These are phyloP conservation scores for Potorous gilbertii DNA, from an alignment of 2,797 vertebrate species.

Conservation along the genomic window DNA sequence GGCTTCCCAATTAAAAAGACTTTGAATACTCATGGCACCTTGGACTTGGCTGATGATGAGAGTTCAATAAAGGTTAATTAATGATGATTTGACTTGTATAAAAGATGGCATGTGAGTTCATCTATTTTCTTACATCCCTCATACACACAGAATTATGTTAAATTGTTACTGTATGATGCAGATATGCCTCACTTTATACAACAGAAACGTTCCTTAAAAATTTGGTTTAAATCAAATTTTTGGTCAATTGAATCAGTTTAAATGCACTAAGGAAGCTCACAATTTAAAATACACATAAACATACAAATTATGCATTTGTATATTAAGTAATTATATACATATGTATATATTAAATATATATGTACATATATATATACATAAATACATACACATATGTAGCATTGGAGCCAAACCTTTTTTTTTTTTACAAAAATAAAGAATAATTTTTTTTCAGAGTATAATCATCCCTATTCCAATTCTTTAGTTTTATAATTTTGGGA, in stretches of 20 bases:
- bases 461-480: not conserved
- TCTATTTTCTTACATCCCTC: not conserved
- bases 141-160: not conserved
- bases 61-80: slow-evolving; percentile 16
- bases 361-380: not conserved
- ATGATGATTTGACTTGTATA: slow-evolving; percentile 9
- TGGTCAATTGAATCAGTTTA: not conserved
- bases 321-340: too few relatives aligned
- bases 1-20: not conserved
- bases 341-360: not conserved
- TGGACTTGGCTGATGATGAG: not conserved
- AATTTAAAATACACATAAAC: not conserved
- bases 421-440: too few relatives aligned
- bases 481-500: not conserved
- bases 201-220: not conserved
- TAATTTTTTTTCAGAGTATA: not conserved
- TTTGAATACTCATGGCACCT: not conserved
- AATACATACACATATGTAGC: not conserved
- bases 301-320: not conserved
- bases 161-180: not conserved
- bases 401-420: not conserved
- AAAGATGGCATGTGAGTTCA: not conserved
- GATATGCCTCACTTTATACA: not conserved
- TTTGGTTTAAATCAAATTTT: not conserved
- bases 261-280: not conserved